Percentiles rank a stretch among this genome's conserved stretches.
These are phyloP conservation scores for Suncus etruscus DNA, from an alignment of 2,113 vertebrate species.

Conservation along the genomic window DNA sequence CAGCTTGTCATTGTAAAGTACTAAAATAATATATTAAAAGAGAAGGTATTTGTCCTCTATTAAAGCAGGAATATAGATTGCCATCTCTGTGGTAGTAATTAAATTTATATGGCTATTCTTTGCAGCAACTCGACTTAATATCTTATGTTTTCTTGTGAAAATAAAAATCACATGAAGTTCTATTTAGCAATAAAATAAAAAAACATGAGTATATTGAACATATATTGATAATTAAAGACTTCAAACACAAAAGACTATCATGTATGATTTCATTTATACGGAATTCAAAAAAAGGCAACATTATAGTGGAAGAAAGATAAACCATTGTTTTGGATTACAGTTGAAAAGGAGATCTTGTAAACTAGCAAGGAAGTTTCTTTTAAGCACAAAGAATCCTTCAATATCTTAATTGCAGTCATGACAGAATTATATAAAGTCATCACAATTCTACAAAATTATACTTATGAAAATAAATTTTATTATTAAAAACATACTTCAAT, in stretches of 20 bases:
- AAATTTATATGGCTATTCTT: not conserved
- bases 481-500: not conserved
- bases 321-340: not conserved
- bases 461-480: not conserved
- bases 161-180: slow-evolving; percentile 25
- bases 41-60: slow-evolving; percentile 51
- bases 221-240: not conserved
- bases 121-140: not conserved
- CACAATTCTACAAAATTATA: not conserved
- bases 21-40: not conserved
- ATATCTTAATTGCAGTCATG: not conserved
- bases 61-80: not conserved
- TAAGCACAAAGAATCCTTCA: not conserved
- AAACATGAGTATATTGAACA: not conserved
- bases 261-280: no score
- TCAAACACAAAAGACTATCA: not conserved
- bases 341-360: no score
- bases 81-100: not conserved
- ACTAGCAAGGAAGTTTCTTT: not conserved
- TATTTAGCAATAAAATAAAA: slow-evolving; percentile 7
- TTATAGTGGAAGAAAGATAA: not conserved
- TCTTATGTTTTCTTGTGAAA: not conserved
- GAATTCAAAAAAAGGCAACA: not conserved
- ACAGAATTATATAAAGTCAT: not conserved
- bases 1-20: not conserved